Conservation (phyloP, 2,888 invertebrate species). For the Lithophane ornitopus region DNA sequence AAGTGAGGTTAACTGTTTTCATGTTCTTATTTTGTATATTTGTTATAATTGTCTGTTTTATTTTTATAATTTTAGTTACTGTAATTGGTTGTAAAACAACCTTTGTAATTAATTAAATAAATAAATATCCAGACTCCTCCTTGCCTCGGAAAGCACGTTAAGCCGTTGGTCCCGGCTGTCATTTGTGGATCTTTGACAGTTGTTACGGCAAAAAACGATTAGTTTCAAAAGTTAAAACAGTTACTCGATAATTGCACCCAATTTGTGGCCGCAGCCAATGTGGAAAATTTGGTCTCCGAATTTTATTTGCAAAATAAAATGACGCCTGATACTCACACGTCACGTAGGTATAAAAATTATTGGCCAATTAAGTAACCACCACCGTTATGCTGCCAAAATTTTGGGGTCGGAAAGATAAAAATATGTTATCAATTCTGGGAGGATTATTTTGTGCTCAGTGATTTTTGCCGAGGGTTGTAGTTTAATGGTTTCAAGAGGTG, state of each 20-base stretch:
- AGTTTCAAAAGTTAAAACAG: constrained; percentile 18
- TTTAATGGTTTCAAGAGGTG: background rate
- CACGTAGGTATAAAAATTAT: constrained; percentile 47
- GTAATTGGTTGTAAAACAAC: too few relatives aligned
- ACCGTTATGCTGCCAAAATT: constrained; percentile 42
- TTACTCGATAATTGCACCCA: constrained; percentile 26
- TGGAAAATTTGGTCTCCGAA: constrained; percentile 11
- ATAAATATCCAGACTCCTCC: too few relatives aligned
- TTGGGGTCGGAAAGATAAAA: constrained; percentile 35
- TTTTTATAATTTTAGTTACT: too few relatives aligned
- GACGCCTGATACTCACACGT: constrained; percentile 34
- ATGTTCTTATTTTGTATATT: too few relatives aligned
- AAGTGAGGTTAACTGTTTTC: too few relatives aligned
- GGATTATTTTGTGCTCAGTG: constrained; percentile 18
- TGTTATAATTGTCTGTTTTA: too few relatives aligned
- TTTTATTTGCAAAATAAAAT: constrained; percentile 52
- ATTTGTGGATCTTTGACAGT: too few relatives aligned
- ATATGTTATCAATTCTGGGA: constrained; percentile 7
- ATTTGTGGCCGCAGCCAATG: constrained; percentile 3
- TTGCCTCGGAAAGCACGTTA: too few relatives aligned
- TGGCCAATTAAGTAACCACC: constrained; percentile 45
- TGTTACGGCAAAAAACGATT: background rate
- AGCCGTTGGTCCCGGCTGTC: too few relatives aligned
- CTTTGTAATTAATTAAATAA: too few relatives aligned
- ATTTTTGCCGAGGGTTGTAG: background rate